Base-by-base conservation (phyloP, 2,797 vertebrate genomes). In the Mormyrus proboscirostris region DNA sequence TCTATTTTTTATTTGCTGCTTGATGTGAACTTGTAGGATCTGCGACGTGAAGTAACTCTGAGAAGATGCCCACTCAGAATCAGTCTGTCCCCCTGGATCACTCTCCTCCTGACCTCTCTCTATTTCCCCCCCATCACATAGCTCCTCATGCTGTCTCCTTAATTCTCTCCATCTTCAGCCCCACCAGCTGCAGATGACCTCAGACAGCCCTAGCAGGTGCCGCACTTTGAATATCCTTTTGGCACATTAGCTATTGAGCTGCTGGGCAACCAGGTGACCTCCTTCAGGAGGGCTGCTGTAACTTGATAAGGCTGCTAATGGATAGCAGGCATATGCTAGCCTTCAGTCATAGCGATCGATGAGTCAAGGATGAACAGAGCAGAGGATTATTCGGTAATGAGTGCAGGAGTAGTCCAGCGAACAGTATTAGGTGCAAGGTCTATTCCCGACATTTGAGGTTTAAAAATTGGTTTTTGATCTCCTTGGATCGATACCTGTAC, bases 231-330 rank as follows among this genome's bases (percentile, higher is more conserved):
- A 57, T 29, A 33, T 55, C 38, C 41, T 62, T 19, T 85, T 25
- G 4, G 22, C 79, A 57, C 19, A 41, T 59, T 84, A 44, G 44
- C 69, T 19, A 73, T 53, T n/a, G 90, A 19, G 91, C 88, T 53
- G 73, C 91, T 89, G 22, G 91, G 89, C 89, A 91, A 89, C 90
- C 91, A 91, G 88, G 92, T 90, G 90, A 93, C 90, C 91, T 92
- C 91, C 91, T 90, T 91, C 93, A 91, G 92, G 89, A 57, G 89
- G 84, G 88, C 62, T 86, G 29, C 65, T 53, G 88, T 84, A 88
- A 85, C 90, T 84, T 92, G 91, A 91, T 91, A 91, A 89, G 92
- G 89, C 89, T 53, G 90, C 90, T 90, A 92, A 93, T 92, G 88
- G 88, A 94, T 90, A 55, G 88, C 92, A 90, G 88, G 88, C 88